Evolutionary conservation across 2,888 invertebrate species (phyloP), one percentile per base, ranked within the genome.

Genomic region (Mythimna loreyi): DNA sequence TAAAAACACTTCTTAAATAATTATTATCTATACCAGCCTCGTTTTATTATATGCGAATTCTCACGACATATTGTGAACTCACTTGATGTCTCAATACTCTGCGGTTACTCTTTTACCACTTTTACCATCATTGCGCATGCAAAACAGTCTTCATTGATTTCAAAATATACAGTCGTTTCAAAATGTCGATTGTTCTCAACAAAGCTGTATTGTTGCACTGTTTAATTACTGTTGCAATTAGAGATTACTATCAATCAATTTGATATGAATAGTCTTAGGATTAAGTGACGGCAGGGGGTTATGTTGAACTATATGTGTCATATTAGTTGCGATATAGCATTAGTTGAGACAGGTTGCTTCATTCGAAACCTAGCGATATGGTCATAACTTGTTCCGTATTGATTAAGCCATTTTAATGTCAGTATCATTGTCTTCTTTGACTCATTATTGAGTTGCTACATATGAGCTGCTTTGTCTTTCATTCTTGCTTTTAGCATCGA

Each of bases 241-340:
- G 28, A 69, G 68, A 83, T 83, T 75, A 80, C 64, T 45, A 72
- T 80, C 72, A 72, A 72, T 70, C 67, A 60, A 9, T 47, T 58
- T 65, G 52, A 67, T 58, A 50, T 80, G 64, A 68, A 80, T 74
- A 59, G 59, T 75, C 23, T 59, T 58, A 43, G 67, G 65, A 65
- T 75, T 50, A 56, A 52, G 16, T 50, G 60, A 19, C 47, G 11
- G 40, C 58, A 13, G 58, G 58, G 45, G 60, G 43, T 25, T 33
- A 25, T 30, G n/a, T 23, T 23, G 30, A 0, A 25, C 49, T 36
- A 33, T 50, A 40, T 50, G 13, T 67, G 68, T 43, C 59, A 21
- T 49, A 47, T 66, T 33, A 40, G 49, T 57, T 79, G 57, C 58
- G 58, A 58, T 74, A 59, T 55, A 61, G 19, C 8, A 30, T 58